Evolutionary conservation across 1,140 invertebrate genomes (phyloP), one percentile per base, ranked within the genome.

Genomic region (Galendromus occidentalis): DNA sequence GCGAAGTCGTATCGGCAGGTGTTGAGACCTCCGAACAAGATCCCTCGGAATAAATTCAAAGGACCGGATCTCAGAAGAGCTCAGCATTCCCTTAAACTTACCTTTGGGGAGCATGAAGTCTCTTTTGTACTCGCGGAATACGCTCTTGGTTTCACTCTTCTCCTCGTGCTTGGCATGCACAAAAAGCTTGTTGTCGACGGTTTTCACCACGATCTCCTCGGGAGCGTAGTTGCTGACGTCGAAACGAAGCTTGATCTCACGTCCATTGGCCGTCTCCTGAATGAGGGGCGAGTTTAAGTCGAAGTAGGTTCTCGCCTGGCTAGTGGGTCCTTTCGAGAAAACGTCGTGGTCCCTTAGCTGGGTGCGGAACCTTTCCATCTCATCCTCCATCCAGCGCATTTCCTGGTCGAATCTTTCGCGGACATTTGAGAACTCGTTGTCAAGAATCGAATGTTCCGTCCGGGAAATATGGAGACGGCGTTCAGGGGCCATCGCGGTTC

Each of bases 331-430:
- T 2, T 33, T 25, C 25, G 51, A 18, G 22, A 59, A 59, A 20
- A 59, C 51, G 51, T 1, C 87, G 71, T 87, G 81, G 75, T 91
- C 90, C 84, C 91, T 86, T 64, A 95, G 79, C 76, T 94, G 90
- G 67, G 86, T 86, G 69, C 92, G 81, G 80, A 96, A 93, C 78
- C 87, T 86, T 74, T 86, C 86, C 92, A 96, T 97, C 79, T 96
- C 92, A 70, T 95, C 91, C 79, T 97, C 92, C 88, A 96, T 95
- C 79, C 90, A 88, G 71, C 85, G 82, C 92, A 96, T 96, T 81
- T 97, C 92, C 65, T 83, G 84, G 75, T 96, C 92, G 76, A 96
- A 97, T 68, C 89, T 82, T 75, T 94, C 91, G 68, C 91, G 83
- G 75, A 96, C 95, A 75, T 85, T 91, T 72, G 87, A 89, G 79